Evolutionary conservation across 1,140 invertebrate species (phyloP).

Genomic region (Drosophila sp.): DNA sequence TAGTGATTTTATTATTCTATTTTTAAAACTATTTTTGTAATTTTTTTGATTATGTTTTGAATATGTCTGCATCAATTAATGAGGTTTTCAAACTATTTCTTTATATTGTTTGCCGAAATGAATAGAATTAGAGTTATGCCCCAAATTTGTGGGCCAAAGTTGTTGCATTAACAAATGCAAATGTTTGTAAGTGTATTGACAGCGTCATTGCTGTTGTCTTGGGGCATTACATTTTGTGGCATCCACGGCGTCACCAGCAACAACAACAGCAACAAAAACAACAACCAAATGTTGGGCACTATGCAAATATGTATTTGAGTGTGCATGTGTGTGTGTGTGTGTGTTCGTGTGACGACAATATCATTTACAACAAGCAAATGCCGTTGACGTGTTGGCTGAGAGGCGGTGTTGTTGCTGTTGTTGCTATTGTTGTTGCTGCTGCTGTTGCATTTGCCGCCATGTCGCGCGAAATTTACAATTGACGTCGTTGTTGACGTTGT

Average conservation of each 20-base stretch:
- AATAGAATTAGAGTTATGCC: not conserved
- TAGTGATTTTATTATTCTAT: too few relatives aligned
- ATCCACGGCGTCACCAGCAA: slow-evolving; percentile 51
- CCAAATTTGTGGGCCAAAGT: slow-evolving; percentile 8
- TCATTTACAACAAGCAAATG: slow-evolving; percentile 72
- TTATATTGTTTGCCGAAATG: not conserved
- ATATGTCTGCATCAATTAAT: too few relatives aligned
- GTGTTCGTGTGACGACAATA: slow-evolving; percentile 72
- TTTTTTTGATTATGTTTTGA: too few relatives aligned
- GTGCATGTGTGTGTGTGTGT: slow-evolving; percentile 33
- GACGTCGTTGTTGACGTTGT: slow-evolving; percentile 54
- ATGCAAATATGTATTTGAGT: slow-evolving; percentile 56
- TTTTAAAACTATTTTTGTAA: too few relatives aligned
- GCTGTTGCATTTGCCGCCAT: slow-evolving; percentile 65
- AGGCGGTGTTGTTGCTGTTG: slow-evolving; percentile 9
- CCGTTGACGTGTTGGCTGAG: slow-evolving; percentile 40
- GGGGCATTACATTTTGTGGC: slow-evolving; percentile 51
- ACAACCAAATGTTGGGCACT: slow-evolving; percentile 31
- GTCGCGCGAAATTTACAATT: slow-evolving; percentile 76
- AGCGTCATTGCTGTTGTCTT: slow-evolving; percentile 38
- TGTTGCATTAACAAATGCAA: slow-evolving; percentile 28
- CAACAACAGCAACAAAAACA: slow-evolving; percentile 18
- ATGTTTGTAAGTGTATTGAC: slow-evolving; percentile 36
- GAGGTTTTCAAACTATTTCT: too few relatives aligned
- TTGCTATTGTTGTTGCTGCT: slow-evolving; percentile 25